These are phyloP conservation scores for Parelbella ahira DNA, from an alignment of 2,888 invertebrate species.

Conservation along the genomic window DNA sequence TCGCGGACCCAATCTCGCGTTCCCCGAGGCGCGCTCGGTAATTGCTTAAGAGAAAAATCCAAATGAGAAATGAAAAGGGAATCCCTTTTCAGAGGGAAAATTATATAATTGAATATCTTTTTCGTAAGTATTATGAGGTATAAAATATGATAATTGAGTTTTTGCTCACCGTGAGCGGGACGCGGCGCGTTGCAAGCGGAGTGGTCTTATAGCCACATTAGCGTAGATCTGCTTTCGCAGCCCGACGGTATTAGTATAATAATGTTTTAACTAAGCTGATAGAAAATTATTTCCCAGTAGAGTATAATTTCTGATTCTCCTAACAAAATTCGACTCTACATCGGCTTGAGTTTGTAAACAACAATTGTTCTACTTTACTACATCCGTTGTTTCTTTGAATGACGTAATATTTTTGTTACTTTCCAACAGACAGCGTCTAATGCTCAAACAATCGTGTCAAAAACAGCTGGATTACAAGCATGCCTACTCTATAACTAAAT, in stretches of 20 bases:
- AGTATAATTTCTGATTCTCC: constrained; percentile 8
- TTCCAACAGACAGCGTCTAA: no score
- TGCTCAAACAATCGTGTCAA: no score
- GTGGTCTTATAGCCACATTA: constrained; percentile 12
- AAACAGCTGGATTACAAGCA: no score
- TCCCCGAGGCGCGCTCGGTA: constrained; percentile 65
- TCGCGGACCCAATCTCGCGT: constrained; percentile 59
- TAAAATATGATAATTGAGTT: constrained; percentile 81
- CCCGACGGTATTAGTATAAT: constrained; percentile 17
- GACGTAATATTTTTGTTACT: no score
- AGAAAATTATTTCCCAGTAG: constrained; percentile 7
- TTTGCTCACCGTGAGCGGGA: constrained; percentile 61
- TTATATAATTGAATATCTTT: constrained; percentile 80
- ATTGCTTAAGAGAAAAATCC: constrained; percentile 81
- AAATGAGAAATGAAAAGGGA: constrained; percentile 81
- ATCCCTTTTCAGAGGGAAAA: constrained; percentile 76
- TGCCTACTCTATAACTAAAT: no score
- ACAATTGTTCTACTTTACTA: no score
- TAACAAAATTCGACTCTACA: not conserved
- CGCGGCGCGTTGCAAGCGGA: constrained; percentile 34
- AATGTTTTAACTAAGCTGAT: constrained; percentile 14
- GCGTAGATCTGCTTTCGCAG: constrained; percentile 8
- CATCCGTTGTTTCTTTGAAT: no score
- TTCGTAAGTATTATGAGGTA: constrained; percentile 79
- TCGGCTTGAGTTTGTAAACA: not conserved